Evolutionary conservation across 2,113 vertebrate species (phyloP), one percentile per base, ranked within the genome.

Genomic region (Canis aureus): DNA sequence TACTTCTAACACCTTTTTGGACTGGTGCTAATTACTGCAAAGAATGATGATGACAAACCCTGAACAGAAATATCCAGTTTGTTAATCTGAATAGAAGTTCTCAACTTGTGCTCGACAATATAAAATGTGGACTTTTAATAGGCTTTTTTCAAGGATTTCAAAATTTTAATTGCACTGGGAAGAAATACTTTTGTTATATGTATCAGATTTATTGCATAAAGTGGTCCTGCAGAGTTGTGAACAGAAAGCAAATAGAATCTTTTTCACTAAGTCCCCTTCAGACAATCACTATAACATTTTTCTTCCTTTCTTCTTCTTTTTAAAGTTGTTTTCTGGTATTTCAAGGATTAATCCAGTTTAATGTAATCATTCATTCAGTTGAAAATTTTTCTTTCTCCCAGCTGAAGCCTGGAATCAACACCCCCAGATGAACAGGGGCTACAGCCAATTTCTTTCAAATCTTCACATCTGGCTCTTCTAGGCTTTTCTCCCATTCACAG

Each of bases 241-340:
- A n/a, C 2, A 94, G 51, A 93, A 95, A 74, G 25, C 43, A 59
- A 73, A 93, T 2, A 80, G 29, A 81, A 88, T 95, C 49, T 89
- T 38, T 64, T 29, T 53, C 49, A 89, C 81, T 32, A 95, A 76
- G n/a, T 17, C 8, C 11, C 6, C 64, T 93, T 91, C n/a, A 35
- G 53, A 80, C 16, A 87, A 66, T 64, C 3, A 81, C 35, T 84
- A 4, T 32, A 66, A 85, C 25, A 38, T 79, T 11, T 29, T 85
- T 71, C 23, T 83, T 88, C 57, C 8, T 92, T 53, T 35, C 12
- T 12, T 83, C 17, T 82, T 43, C 16, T 67, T 81, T 81, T 38
- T 62, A 62, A 89, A 76, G 15, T 69, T 71, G 80, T n/a, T 89
- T 59, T 86, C 53, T 73, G 43, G 7, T 49, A 85, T 93, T 82